Evolutionary conservation across 92 coral and sea anemone species (phyloP).

Genomic region (Montipora capitata): DNA sequence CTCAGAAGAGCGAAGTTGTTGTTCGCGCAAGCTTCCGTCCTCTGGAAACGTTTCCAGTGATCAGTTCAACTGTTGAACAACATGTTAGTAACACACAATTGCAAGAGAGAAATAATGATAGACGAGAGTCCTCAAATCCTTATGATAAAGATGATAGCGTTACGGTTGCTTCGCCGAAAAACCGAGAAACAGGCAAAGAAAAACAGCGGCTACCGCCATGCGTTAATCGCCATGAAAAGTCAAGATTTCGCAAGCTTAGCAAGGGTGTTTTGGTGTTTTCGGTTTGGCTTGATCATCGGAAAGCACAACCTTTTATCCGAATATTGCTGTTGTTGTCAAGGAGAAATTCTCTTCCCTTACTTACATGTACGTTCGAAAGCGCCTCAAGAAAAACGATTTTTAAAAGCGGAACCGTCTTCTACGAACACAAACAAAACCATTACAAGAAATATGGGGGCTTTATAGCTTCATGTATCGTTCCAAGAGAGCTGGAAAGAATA

Average conservation of each 20-base stretch:
- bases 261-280: constrained; percentile 25
- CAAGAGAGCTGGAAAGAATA: constrained; percentile 33
- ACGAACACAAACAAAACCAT: constrained; percentile 45
- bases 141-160: no score
- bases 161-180: no score
- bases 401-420: neutral
- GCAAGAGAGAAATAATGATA: no score
- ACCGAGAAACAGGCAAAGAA: no score
- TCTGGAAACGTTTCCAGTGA: no score
- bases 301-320: constrained; percentile 18
- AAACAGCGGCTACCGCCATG: no score
- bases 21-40: no score
- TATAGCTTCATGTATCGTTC: constrained; percentile 69
- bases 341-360: constrained; percentile 19
- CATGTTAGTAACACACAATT: no score
- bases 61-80: no score
- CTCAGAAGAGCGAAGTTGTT: no score
- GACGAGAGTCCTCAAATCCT: no score
- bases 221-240: neutral
- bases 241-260: constrained; percentile 35
- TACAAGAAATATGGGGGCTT: constrained; percentile 54
- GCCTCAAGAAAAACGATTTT: neutral
- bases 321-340: constrained; percentile 24
- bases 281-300: constrained; percentile 41
- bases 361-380: constrained; percentile 20